These are phyloP conservation scores for Tylochromis polylepis DNA, from an alignment of 2,113 vertebrate species.

Conservation along the genomic window DNA sequence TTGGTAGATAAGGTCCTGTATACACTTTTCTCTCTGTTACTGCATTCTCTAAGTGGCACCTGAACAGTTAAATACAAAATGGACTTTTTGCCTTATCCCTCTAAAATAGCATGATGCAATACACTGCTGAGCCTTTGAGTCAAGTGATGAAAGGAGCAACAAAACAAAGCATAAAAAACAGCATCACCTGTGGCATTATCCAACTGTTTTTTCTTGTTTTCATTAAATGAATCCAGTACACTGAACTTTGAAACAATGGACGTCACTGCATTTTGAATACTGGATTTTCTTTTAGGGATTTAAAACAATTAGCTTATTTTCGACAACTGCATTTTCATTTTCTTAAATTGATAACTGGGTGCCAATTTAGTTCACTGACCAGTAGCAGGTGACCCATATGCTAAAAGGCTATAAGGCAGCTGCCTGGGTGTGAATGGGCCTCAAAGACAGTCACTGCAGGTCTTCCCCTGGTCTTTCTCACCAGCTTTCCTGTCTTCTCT, in stretches of 20 bases:
- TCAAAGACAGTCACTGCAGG: not conserved
- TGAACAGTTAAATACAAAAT: not conserved
- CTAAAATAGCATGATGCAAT: not conserved
- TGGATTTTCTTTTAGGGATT: not conserved
- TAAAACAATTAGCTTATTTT: not conserved
- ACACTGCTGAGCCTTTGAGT: slow-evolving; percentile 7
- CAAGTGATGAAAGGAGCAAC: slow-evolving; percentile 22
- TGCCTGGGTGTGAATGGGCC: not conserved
- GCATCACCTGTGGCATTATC: not conserved
- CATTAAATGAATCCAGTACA: not conserved
- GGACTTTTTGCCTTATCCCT: not conserved
- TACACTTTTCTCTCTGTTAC: not conserved
- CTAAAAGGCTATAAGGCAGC: not conserved
- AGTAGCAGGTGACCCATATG: not conserved
- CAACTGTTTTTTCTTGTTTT: not conserved
- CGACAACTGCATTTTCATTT: not conserved
- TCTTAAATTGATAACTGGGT: not conserved
- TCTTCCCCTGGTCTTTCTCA: not conserved
- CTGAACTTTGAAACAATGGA: not conserved
- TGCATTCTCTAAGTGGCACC: not conserved
- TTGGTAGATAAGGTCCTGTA: not conserved
- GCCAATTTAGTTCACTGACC: not conserved
- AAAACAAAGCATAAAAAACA: slow-evolving; percentile 23
- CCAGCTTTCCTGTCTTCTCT: not conserved
- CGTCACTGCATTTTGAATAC: not conserved